Base-by-base conservation (phyloP, 2,888 invertebrate genomes). In the Tetramorium bicarinatum region DNA sequence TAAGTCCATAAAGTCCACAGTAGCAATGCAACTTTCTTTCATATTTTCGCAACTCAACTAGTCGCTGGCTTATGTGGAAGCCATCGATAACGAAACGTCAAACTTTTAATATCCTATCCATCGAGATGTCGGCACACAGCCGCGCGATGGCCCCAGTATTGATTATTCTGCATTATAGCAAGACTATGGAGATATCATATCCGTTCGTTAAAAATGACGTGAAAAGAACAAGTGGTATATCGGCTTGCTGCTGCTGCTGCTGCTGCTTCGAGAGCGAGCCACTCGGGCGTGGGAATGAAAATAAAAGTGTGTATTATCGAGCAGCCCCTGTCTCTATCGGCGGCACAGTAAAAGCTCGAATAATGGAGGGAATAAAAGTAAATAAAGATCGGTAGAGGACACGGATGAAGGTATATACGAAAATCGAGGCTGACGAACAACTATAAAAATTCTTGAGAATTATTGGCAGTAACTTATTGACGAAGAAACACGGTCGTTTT, bases 351-450 rank as follows among this genome's bases (percentile, higher is more conserved):
- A 89, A 89, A 89, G 89, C 90, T 87, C 81, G 86, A 87, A 89
- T 90, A 90, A 92, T 88, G 87, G 86, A 87, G 79, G 83, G 85
- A 87, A 91, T 90, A 87, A 88, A 89, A 89, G 77, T 88, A 89
- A 88, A 89, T 85, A 87, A 87, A 83, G 87, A 69, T 72, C 77
- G 79, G 74, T 61, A 82, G 69, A 86, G 84, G 77, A 85, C 84
- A 82, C 72, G 76, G 59, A 85, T 84, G 59, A 79, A 79, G 64
- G 80, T 81, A 69, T 64, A 54, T 29, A 79, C 47, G 66, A 82
- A 76, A 82, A 76, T 66, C 64, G 77, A 64, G 64, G 84, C 25
- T 77, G 83, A 74, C 76, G 77, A 25, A 75, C 13, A 38, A 47
- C 47, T 59, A 47, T 72, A 79, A 79, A 79, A 47, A 34, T 80